Conservation (phyloP, 1,140 invertebrate species). For the Marisa cornuarietis region DNA sequence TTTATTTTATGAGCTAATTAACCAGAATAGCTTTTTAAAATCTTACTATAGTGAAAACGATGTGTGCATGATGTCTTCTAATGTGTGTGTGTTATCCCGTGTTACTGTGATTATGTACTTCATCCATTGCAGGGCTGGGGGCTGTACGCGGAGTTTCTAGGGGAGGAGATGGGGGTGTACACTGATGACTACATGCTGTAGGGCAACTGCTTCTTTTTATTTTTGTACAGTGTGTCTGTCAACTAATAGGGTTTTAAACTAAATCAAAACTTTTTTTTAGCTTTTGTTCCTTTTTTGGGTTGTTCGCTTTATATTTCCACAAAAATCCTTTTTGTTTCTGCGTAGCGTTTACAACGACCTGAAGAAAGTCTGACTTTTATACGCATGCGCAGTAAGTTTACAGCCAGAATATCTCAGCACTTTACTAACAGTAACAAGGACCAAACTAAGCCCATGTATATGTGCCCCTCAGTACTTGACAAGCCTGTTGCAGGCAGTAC, state of each 20-base stretch:
- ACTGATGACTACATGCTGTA: constrained; percentile 59
- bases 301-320: neutral
- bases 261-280: neutral
- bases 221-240: constrained; percentile 10
- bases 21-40: too few relatives aligned
- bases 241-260: neutral
- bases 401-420: neutral
- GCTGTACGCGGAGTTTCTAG: constrained; percentile 63
- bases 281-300: neutral
- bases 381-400: neutral
- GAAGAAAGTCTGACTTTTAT: neutral
- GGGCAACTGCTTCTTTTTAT: constrained; percentile 7
- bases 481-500: neutral
- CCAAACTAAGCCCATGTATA: too few relatives aligned
- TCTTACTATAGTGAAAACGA: too few relatives aligned
- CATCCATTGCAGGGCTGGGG: constrained; percentile 49
- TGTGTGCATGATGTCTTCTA: too few relatives aligned
- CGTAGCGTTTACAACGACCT: neutral
- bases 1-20: too few relatives aligned
- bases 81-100: too few relatives aligned
- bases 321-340: neutral
- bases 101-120: too few relatives aligned
- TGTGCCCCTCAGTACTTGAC: too few relatives aligned
- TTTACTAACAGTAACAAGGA: neutral
- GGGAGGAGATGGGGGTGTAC: constrained; percentile 55